These are phyloP conservation scores for Tyto alba DNA, from an alignment of 2,113 vertebrate species.

Conservation along the genomic window DNA sequence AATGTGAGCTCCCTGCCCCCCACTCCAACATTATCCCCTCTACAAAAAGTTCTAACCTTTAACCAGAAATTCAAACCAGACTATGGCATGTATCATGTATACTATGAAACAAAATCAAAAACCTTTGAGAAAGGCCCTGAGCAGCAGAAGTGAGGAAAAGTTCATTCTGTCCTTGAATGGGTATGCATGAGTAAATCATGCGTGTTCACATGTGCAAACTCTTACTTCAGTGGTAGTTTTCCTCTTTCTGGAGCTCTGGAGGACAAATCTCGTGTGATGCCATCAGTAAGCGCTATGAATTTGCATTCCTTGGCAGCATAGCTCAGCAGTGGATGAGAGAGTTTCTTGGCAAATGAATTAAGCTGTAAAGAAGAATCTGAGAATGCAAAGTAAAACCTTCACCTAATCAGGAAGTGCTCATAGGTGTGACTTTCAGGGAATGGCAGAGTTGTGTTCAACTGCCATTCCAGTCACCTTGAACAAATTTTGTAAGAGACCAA, in stretches of 20 bases:
- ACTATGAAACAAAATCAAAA: not conserved
- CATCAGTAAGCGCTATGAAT: not conserved
- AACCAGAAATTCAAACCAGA: not conserved
- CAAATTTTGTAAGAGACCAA: not conserved
- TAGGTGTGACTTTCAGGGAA: not conserved
- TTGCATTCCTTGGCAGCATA: not conserved
- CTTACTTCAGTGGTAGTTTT: not conserved
- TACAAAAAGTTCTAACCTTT: not conserved
- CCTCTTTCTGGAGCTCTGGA: not conserved
- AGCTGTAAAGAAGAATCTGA: not conserved
- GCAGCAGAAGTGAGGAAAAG: not conserved
- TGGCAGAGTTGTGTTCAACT: not conserved
- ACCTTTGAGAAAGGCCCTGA: not conserved
- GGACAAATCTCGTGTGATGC: not conserved
- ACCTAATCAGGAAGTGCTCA: not conserved
- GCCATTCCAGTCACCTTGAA: slow-evolving; percentile 14
- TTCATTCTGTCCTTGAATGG: not conserved
- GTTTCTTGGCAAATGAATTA: not conserved
- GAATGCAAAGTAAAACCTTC: not conserved
- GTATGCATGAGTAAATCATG: not conserved
- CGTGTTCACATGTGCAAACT: not conserved
- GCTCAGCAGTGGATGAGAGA: not conserved
- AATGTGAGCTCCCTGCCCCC: not conserved
- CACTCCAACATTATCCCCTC: not conserved
- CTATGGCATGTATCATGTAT: not conserved